These are phyloP conservation scores for Rhopalosiphum nymphaeae DNA, from an alignment of 2,888 invertebrate genomes.

Conservation along the genomic window DNA sequence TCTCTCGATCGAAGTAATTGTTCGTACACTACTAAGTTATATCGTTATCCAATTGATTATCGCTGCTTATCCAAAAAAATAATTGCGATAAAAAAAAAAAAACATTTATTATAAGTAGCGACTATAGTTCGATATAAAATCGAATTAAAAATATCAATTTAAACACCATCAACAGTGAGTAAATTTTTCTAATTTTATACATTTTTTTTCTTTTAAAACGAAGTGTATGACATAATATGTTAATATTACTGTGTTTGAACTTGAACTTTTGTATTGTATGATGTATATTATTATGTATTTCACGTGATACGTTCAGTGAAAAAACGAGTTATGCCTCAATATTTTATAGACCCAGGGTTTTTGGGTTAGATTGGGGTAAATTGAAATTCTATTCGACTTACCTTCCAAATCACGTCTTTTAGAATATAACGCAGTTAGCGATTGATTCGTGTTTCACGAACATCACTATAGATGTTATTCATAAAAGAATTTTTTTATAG, in stretches of 20 bases:
- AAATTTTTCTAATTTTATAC: background rate
- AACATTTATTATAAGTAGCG: background rate
- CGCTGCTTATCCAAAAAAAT: background rate
- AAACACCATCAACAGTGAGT: conserved; percentile 38
- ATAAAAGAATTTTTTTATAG: conserved; percentile 40
- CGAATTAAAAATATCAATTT: conserved; percentile 8
- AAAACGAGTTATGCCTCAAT: background rate
- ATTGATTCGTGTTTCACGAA: background rate
- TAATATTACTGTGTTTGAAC: background rate
- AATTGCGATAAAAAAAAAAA: background rate
- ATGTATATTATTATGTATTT: background rate
- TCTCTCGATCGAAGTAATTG: background rate
- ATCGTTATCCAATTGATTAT: background rate
- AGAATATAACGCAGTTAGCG: background rate
- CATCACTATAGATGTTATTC: background rate
- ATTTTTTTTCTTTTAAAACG: background rate
- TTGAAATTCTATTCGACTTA: background rate
- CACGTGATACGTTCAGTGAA: background rate
- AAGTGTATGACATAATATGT: background rate
- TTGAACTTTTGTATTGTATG: background rate
- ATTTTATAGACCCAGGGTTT: background rate
- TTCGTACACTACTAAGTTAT: background rate
- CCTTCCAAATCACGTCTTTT: background rate
- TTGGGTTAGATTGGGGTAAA: too few relatives aligned
- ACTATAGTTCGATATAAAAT: background rate